Percentiles rank a stretch among this genome's conserved stretches.
Conservation (phyloP, 2,888 invertebrate species). For the Epirrhoe tristata region DNA sequence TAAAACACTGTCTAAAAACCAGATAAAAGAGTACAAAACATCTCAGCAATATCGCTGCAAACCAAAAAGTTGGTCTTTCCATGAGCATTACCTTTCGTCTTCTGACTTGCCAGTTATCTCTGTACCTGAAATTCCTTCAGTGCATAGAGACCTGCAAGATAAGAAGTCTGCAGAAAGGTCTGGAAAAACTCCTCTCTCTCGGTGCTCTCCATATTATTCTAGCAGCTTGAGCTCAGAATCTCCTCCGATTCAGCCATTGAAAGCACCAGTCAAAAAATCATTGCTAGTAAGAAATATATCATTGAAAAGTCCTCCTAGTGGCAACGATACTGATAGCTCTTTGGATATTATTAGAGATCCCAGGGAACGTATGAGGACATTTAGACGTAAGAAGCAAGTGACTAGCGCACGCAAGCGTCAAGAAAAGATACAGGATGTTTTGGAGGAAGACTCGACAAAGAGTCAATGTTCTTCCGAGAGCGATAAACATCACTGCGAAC, state of each 20-base stretch:
- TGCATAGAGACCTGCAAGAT: slow-evolving; percentile 76
- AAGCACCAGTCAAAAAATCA: slow-evolving; percentile 88
- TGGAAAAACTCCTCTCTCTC: slow-evolving; percentile 85
- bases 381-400: slow-evolving; percentile 88
- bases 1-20: slow-evolving; percentile 86
- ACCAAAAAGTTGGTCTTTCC: slow-evolving; percentile 87
- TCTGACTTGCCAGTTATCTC: slow-evolving; percentile 83
- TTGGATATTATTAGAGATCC: slow-evolving; percentile 88
- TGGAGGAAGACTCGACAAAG: slow-evolving; percentile 82
- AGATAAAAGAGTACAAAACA: slow-evolving; percentile 87
- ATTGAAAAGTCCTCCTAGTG: slow-evolving; percentile 89
- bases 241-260: slow-evolving; percentile 88
- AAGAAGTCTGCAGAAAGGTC: slow-evolving; percentile 75
- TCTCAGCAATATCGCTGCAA: slow-evolving; percentile 84
- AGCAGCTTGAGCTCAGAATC: slow-evolving; percentile 91
- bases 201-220: slow-evolving; percentile 91
- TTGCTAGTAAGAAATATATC: slow-evolving; percentile 86
- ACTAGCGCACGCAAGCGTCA: slow-evolving; percentile 84
- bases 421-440: slow-evolving; percentile 84
- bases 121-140: slow-evolving; percentile 82
- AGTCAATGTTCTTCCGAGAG: slow-evolving; percentile 83
- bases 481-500: slow-evolving; percentile 71
- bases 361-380: slow-evolving; percentile 88
- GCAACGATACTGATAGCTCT: slow-evolving; percentile 91
- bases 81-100: slow-evolving; percentile 86